Evolutionary conservation across 2,888 invertebrate genomes (phyloP), one percentile per base, ranked within the genome.

Genomic region (Plemyria rubiginata): DNA sequence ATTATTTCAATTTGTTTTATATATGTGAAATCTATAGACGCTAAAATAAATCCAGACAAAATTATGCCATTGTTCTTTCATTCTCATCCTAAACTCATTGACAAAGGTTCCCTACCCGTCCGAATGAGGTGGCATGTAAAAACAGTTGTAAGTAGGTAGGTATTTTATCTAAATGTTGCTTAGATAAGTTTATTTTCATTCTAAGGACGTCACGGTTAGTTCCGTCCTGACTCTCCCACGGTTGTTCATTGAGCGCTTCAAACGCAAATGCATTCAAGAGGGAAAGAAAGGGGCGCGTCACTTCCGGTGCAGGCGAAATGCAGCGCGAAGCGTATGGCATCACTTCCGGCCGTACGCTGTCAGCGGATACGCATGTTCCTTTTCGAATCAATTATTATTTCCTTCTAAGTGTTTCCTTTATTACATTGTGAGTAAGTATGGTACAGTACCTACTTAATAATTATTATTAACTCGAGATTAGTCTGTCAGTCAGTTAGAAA

Each of bases 311-410:
- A 68, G 67, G 70, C 90, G 90, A 60, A 86, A 82, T 73, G 82
- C 77, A 70, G 67, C 72, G 64, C 67, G 78, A 78, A 80, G 80
- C 86, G 84, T 86, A 87, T 88, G 87, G 86, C 84, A 82, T 76
- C 84, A 86, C 87, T 90, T 88, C 90, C 89, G 87, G 75, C 76
- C 76, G 82, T 63, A 69, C 71, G 71, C 73, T 75, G 78, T 78
- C 86, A 80, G 84, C 87, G 91, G 91, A 91, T 84, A 84, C 86
- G 81, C 76, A 79, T 86, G 89, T 85, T 86, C 85, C 85, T 85
- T 83, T 82, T 85, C 79, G 81, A 79, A 84, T 87, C 86, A 88
- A 90, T 90, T 90, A 88, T 87, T 87, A 86, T 89, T 90, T 89
- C 88, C 88, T 87, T 86, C 85, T 85, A 86, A 85, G 81, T 79